Base-by-base conservation (phyloP, 2,113 vertebrate species). In the Pungitius pungitius region DNA sequence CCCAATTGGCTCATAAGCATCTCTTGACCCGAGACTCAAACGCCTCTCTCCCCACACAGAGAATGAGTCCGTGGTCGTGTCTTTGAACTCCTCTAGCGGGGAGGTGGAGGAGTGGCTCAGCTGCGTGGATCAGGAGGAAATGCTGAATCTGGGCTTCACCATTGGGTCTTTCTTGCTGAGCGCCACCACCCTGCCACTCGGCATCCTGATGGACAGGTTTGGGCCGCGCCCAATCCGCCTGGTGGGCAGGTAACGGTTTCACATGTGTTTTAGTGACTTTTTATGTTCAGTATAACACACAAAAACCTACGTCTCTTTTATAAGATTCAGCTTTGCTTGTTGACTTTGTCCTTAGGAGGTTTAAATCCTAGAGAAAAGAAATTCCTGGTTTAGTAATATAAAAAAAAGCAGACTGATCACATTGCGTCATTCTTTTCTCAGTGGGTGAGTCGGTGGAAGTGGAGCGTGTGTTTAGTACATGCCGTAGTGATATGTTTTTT, bases 141-240 rank as follows among this genome's bases (percentile, higher is more conserved):
- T 95, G 96, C 91, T 97, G 33, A 97, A 95, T 57, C 78, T 97
- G 85, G 96, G 95, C 65, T 97, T 97, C 87, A 97, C 96, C 72
- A 96, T 97, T 0, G 96, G 96, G 17, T 96, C 95, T 33, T 97
- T 97, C 57, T 72, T 97, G 71, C 94, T 97, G 55, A 97, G 96
- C 0, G 96, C 96, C 15, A 93, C 95, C 77, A 97, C 96, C 1
- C 88, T 97, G 51, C 96, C 96, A 0, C 92, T 97, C 17, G 96
- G 96, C 2, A 94, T 97, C 78, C 86, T 97, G 55, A 97, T 97
- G 96, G 96, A 97, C 90, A 94, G 81, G 67, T 95, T 93, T 30
- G 96, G 96, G 0, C 96, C 96, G 1, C 91, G 96, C 42, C 95
- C 95, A 0, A 89, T 96, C 1, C 94, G 96, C 13, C 93, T 97